A percentile compares a stretch with the other conserved stretches of the same genome.
These are phyloP conservation scores for Gryllus longicercus DNA, from an alignment of 2,888 invertebrate genomes.

Conservation along the genomic window DNA sequence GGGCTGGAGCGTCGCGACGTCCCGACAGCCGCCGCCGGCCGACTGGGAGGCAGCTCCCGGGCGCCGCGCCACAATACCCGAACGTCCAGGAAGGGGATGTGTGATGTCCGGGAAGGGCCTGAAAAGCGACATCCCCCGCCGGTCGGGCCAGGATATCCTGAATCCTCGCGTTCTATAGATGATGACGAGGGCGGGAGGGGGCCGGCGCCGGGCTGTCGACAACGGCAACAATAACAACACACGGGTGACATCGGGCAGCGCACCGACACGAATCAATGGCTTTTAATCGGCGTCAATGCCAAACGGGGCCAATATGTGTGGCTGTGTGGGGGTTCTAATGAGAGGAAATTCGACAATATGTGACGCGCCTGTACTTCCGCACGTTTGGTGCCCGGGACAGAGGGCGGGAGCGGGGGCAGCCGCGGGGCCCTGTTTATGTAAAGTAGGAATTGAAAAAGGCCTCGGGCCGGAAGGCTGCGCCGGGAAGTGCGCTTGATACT, in stretches of 20 bases:
- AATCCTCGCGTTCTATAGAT: slow-evolving; percentile 30
- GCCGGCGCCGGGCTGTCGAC: not conserved
- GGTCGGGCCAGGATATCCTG: slow-evolving; percentile 35
- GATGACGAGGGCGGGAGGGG: slow-evolving; percentile 1
- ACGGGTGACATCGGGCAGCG: not conserved
- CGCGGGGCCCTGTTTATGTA: not conserved
- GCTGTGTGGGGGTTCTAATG: slow-evolving; percentile 25
- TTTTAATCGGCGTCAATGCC: slow-evolving; percentile 34
- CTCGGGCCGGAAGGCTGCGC: not conserved
- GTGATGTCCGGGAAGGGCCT: slow-evolving; percentile 35
- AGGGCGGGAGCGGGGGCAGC: not conserved
- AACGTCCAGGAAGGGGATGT: slow-evolving; percentile 36
- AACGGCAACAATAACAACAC: slow-evolving; percentile 19
- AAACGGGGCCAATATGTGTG: slow-evolving; percentile 30
- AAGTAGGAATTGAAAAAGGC: not conserved
- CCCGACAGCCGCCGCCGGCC: not conserved
- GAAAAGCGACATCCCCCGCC: slow-evolving; percentile 34
- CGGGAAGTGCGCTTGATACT: slow-evolving; percentile 5
- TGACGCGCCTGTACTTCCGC: not conserved
- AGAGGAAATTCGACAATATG: slow-evolving; percentile 36
- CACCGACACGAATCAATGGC: slow-evolving; percentile 29
- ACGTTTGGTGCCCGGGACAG: slow-evolving; percentile 3
- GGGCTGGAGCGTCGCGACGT: slow-evolving; percentile 24
- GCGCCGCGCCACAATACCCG: not conserved
- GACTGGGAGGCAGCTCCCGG: not conserved